Conservation (phyloP, 2,113 vertebrate species). For the Oplegnathus fasciatus region DNA sequence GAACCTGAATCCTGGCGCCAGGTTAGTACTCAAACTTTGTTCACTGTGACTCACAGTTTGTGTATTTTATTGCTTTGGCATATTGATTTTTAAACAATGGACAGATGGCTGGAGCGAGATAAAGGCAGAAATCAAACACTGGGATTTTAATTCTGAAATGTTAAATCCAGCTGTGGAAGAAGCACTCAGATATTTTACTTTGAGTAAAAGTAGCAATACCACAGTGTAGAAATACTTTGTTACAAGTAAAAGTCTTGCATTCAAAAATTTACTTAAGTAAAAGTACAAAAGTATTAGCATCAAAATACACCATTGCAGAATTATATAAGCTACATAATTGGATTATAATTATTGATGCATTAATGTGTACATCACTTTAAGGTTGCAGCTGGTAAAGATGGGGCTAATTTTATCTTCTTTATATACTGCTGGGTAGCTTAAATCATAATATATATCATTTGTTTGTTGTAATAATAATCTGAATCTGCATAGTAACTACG, state of each 20-base stretch:
- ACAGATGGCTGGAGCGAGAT: not conserved
- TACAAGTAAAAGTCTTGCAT: not conserved
- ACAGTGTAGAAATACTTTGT: not conserved
- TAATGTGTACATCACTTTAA: too few relatives aligned
- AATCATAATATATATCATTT: not conserved
- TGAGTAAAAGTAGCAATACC: too few relatives aligned
- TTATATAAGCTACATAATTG: not conserved
- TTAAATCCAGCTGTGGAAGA: not conserved
- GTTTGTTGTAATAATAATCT: not conserved
- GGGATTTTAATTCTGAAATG: not conserved
- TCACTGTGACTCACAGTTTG: not conserved
- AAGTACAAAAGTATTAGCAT: not conserved
- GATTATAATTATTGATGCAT: not conserved
- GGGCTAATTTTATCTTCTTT: not conserved
- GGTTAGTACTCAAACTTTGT: conserved; percentile 32
- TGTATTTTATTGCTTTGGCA: not conserved
- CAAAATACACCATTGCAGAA: not conserved
- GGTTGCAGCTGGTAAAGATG: not conserved
- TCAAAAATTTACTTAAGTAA: not conserved
- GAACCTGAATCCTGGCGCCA: conserved; percentile 33
- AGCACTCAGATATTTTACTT: too few relatives aligned
- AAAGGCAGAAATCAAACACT: not conserved
- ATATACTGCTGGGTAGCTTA: not conserved
- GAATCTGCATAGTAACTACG: not conserved
- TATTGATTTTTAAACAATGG: not conserved